Base-by-base conservation (phyloP, 2,797 vertebrate genomes). In the Scleropages formosus region DNA sequence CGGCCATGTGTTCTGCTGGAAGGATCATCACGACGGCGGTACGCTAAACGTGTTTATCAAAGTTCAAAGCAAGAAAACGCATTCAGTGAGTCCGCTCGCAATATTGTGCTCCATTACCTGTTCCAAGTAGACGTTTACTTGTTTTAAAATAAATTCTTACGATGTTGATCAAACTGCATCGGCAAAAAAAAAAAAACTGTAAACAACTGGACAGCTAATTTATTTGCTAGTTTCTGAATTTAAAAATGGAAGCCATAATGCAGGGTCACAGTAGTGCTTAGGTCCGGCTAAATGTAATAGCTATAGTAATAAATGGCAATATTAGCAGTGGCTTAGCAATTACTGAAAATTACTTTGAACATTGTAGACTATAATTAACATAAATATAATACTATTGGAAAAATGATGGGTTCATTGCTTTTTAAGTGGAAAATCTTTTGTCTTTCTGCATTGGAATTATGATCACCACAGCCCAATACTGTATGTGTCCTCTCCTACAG, bases 11-110 rank as follows among this genome's bases (percentile, higher is more conserved):
- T 26, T 59, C 69, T 18, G 27, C 16, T 51, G 69, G 53, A 46
- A 20, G 69, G 26, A 58, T 69, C 67, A 15, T 69, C 67, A 53
- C 67, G 53, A 69, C 49, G 39, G 69, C 53, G 3, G 69, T 49
- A 59, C 69, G 26, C 31, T 27, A 51, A 71, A 72, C 16, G 20
- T 27, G 49, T 69, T 69, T 51, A 59, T 58, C 22, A 16, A 72
- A 72, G 69, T 72, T 72, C 69, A 72, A 72, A 72, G 69, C 39
- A 9, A 72, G 58, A 72, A 27, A 22, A 61, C 16, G 59, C 13
- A 7, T 61, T 9, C 16, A n/a, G 16, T 20, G n/a, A 56, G 12
- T 12, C 53, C 56, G 53, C 53, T 56, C 47, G 70, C 49, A n/a
- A 58, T 58, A 58, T 56, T n/a, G 20, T 56, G 22, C 51, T 51